Percentiles rank a stretch among this genome's conserved stretches.
Conservation (phyloP, 2,797 vertebrate genomes). For the Myiotriccus ornatus region DNA sequence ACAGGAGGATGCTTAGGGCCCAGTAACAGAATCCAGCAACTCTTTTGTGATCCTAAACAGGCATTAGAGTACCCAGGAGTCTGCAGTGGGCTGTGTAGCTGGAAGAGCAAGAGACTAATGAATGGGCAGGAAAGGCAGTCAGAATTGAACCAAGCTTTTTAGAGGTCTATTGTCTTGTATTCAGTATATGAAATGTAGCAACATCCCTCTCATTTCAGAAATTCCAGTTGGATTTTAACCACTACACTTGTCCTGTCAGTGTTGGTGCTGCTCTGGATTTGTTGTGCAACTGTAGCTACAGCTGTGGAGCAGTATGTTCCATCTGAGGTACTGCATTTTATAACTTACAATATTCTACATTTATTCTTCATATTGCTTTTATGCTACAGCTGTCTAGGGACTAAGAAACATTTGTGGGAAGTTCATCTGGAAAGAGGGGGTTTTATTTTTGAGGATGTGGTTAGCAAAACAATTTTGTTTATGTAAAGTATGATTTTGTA, state of each 20-base stretch:
- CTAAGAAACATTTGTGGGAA: not conserved
- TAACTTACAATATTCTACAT: not conserved
- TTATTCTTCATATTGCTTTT: not conserved
- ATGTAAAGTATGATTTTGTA: not conserved
- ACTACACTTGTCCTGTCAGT: constrained; percentile 91
- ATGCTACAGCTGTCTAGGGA: not conserved
- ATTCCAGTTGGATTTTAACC: constrained; percentile 95
- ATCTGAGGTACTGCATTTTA: constrained; percentile 81
- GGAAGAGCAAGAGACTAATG: not conserved
- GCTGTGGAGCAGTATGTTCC: constrained; percentile 95
- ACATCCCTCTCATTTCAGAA: constrained; percentile 75
- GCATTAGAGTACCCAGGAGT: not conserved
- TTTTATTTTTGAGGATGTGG: not conserved
- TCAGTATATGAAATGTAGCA: not conserved
- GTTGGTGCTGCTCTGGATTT: constrained; percentile 96
- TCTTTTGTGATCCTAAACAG: not conserved
- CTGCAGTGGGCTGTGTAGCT: not conserved
- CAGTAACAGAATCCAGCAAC: not conserved
- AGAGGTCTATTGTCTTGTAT: not conserved
- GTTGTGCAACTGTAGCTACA: constrained; percentile 95
- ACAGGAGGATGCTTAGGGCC: not conserved
- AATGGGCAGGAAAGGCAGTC: not conserved
- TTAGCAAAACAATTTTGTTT: not conserved
- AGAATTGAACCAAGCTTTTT: not conserved
- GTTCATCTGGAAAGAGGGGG: not conserved